Conservation (phyloP, 37 sponge, comb jelly and placozoan species). For the Agelas oroides region DNA sequence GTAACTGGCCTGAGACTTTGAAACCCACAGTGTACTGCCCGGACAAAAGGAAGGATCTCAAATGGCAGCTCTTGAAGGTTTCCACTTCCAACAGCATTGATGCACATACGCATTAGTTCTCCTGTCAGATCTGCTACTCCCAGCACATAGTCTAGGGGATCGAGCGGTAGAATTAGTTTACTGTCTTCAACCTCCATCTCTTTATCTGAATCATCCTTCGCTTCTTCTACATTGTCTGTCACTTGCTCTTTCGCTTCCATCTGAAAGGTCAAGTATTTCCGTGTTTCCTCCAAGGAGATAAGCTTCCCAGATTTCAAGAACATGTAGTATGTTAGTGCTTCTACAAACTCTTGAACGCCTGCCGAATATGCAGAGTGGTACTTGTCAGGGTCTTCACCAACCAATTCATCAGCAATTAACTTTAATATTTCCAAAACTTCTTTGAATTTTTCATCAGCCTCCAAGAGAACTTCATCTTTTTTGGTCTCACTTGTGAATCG, state of each 20-base stretch:
- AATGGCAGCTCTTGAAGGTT: slow-evolving; percentile 40
- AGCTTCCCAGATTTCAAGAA: slow-evolving; percentile 54
- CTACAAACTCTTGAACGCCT: slow-evolving; percentile 89
- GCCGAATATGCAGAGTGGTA: slow-evolving; percentile 60
- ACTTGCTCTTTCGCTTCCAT: neutral
- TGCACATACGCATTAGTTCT: slow-evolving; percentile 85
- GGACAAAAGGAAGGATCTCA: slow-evolving; percentile 60
- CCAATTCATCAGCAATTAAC: slow-evolving; percentile 61
- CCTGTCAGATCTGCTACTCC: slow-evolving; percentile 91
- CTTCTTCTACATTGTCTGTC: neutral
- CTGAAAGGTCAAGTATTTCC: slow-evolving; percentile 38
- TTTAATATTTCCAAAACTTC: slow-evolving; percentile 34
- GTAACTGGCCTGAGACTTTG: slow-evolving; percentile 27
- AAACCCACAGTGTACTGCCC: slow-evolving; percentile 56
- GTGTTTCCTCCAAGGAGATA: slow-evolving; percentile 35
- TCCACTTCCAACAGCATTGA: slow-evolving; percentile 65
- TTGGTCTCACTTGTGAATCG: slow-evolving; percentile 26
- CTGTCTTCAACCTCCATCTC: neutral
- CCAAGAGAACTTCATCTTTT: slow-evolving; percentile 15
- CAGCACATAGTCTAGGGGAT: slow-evolving; percentile 65
- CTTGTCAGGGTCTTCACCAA: slow-evolving; percentile 40
- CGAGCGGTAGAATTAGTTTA: slow-evolving; percentile 31
- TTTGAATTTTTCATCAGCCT: slow-evolving; percentile 38
- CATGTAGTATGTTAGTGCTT: slow-evolving; percentile 70
- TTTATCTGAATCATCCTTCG: neutral